Base-by-base conservation (phyloP, 2,888 invertebrate species). In the Microdon myrmicae region DNA sequence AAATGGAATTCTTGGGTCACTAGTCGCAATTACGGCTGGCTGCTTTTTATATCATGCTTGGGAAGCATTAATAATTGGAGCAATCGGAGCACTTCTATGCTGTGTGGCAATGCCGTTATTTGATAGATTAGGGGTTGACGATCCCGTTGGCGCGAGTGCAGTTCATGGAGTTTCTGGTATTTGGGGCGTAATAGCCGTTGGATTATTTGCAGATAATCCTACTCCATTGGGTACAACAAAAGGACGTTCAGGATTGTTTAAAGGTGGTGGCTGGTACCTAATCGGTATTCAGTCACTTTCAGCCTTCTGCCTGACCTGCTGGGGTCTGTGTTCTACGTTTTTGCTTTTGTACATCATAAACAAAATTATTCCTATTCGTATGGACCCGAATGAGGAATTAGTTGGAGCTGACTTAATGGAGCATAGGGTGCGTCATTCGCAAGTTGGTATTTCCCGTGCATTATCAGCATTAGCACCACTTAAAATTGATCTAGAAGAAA, bases 401-500 rank as follows among this genome's bases (percentile, higher is more conserved):
- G 80, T 95, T 8, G 95, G 95, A 0, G 94, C 95, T 1, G 95
- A 96, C 80, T 82, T 94, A 20, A 89, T 90, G 2, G 95, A 96
- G 74, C 95, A 96, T 75, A 84, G 86, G 68, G 88, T 94, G 31
- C 83, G 89, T 34, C 92, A 93, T 73, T 71, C 75, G 2, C 78
- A 79, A 71, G 78, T 87, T 41, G 90, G 90, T 0, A 82, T 90
- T 0, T 88, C 90, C 0, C 82, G 90, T 34, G 90, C 90, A 0
- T 83, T 90, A 37, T 90, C 90, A 0, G 90, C 89, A 0, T 79
- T 90, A 28, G 84, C 86, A 0, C 86, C 89, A 0, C 83, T 85
- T 67, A 82, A 86, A 43, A 81, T 90, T 1, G 74, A 80, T 69
- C 68, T 79, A 0, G 71, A 72, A 32, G 77, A 76, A 35, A 67